Percentiles rank a stretch among this genome's conserved stretches.
Evolutionary conservation across 2,113 vertebrate species (phyloP).

Genomic region (Chloropsis cyanopogon): DNA sequence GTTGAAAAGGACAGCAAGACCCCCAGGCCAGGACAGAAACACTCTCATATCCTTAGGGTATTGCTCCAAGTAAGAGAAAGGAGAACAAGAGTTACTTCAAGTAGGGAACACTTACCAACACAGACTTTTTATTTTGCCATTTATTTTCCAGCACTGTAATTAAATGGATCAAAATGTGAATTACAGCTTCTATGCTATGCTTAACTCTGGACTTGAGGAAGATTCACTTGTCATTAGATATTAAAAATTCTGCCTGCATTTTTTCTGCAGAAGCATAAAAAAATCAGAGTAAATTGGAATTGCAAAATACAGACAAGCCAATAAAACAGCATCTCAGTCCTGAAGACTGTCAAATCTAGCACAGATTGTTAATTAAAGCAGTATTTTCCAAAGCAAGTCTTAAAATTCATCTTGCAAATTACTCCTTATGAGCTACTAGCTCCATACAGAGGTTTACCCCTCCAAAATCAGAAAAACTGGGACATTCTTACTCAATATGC

Average conservation of each 20-base stretch:
- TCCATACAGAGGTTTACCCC: background rate
- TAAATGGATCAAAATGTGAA: background rate
- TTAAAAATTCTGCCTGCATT: background rate
- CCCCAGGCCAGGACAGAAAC: background rate
- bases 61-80: too few relatives aligned
- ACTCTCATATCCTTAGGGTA: accelerated
- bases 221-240: background rate
- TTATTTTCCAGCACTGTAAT: background rate
- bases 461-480: background rate
- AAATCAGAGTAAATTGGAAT: background rate
- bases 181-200: background rate
- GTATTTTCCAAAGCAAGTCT: background rate
- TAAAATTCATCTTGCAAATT: background rate
- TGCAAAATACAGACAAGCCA: background rate
- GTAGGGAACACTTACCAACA: background rate
- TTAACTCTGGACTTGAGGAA: background rate
- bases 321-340: background rate
- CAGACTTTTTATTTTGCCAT: background rate
- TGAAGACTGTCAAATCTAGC: background rate
- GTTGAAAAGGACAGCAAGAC: background rate
- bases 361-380: background rate
- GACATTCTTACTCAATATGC: background rate
- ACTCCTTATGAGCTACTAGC: background rate
- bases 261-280: background rate
- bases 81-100: background rate